These are phyloP conservation scores for Balaenoptera acutorostrata DNA, from an alignment of 2,113 vertebrate species.

Conservation along the genomic window DNA sequence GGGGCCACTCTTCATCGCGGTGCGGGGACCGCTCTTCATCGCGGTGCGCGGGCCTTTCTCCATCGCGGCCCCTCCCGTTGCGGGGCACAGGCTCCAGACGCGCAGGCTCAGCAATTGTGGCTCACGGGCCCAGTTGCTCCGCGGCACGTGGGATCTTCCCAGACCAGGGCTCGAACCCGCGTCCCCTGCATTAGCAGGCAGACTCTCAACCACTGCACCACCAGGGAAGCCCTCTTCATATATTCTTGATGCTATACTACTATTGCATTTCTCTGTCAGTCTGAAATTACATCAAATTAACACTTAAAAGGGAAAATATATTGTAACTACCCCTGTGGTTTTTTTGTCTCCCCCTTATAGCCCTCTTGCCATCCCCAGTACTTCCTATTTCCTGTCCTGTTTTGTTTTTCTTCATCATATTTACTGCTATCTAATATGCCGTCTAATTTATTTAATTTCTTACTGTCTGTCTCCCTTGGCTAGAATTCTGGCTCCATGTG, in stretches of 20 bases:
- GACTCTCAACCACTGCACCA: no score
- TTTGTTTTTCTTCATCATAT: background rate
- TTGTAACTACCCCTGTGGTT: background rate
- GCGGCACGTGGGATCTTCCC: no score
- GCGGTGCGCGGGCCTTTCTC: no score
- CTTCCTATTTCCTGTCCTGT: background rate
- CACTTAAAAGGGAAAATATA: background rate
- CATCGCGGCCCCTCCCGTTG: no score
- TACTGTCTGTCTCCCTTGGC: background rate
- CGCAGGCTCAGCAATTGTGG: no score
- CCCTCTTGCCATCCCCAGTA: background rate
- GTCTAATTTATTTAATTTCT: background rate
- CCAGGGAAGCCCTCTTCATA: no score
- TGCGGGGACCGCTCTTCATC: no score
- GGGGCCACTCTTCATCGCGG: no score
- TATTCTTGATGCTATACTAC: background rate
- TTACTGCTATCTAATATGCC: background rate
- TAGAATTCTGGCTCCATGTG: background rate
- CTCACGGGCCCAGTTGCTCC: no score
- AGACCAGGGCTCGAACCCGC: no score
- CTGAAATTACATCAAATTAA: conserved; percentile 25
- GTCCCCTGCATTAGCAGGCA: no score
- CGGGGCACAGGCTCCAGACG: no score
- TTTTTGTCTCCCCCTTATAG: background rate
- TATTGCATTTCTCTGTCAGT: background rate